Percentiles rank a stretch among this genome's conserved stretches.
Evolutionary conservation across 2,888 invertebrate genomes (phyloP).

Genomic region (Cybosia mesomella): DNA sequence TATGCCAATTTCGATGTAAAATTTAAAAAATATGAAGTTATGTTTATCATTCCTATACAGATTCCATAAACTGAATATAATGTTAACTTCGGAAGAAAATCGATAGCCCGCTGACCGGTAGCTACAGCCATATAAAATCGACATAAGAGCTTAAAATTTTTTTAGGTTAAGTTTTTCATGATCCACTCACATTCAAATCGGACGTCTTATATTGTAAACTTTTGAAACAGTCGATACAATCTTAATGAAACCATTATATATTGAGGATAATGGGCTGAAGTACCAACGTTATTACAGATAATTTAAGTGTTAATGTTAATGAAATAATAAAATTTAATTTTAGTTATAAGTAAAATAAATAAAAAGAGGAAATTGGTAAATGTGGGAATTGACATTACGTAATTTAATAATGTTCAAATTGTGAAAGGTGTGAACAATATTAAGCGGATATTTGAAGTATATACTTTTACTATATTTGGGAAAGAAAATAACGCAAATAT

Average conservation of each 20-base stretch:
- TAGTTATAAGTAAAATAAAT: conserved; percentile 13
- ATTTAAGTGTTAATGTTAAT: conserved; percentile 23
- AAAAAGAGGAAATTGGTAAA: conserved; percentile 12
- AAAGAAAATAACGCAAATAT: too few species aligned
- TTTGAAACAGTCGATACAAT: conserved; percentile 40
- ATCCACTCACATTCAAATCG: conserved; percentile 31
- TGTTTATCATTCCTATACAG: not conserved
- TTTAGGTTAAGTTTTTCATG: conserved; percentile 24
- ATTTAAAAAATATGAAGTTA: not conserved
- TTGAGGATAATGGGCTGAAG: conserved; percentile 29
- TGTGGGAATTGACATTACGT: conserved; percentile 23
- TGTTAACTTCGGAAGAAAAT: not conserved
- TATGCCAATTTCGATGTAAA: too few species aligned
- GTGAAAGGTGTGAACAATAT: conserved; percentile 9
- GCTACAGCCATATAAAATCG: not conserved
- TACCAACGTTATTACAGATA: conserved; percentile 20
- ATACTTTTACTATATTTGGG: too few species aligned
- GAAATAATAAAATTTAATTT: conserved; percentile 10
- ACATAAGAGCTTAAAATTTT: not conserved
- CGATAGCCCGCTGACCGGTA: not conserved
- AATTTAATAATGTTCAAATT: conserved; percentile 10
- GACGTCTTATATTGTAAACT: conserved; percentile 26
- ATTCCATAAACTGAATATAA: not conserved
- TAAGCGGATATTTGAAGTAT: too few species aligned
- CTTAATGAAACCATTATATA: conserved; percentile 35